phyloP scores from a whole-genome alignment of 2,888 invertebrate species.

The Apodemia hepburni region DNA sequence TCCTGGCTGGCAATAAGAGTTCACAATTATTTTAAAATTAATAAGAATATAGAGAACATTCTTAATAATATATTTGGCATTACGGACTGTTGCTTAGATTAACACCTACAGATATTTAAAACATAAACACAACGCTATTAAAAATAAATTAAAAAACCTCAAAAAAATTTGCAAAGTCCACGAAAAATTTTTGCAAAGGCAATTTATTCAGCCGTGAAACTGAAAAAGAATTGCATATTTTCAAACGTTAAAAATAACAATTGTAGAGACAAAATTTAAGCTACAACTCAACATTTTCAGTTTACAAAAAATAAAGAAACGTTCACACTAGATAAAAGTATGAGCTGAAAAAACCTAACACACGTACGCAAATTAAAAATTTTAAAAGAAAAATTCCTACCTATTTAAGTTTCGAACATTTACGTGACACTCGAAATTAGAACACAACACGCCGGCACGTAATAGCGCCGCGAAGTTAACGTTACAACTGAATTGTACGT shows the following conservation, averaged over 20 bases:
- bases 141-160: too few species aligned
- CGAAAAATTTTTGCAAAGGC: too few species aligned
- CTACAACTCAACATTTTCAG: neutral
- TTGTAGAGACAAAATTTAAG: neutral
- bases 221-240: neutral
- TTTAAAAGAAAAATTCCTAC: slow-evolving; percentile 7
- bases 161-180: too few species aligned
- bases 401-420: slow-evolving; percentile 13
- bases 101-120: too few species aligned
- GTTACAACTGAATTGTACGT: slow-evolving; percentile 15
- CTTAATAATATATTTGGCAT: too few species aligned
- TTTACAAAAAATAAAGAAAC: neutral
- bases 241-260: neutral
- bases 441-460: slow-evolving; percentile 13
- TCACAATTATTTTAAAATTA: too few species aligned
- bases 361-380: neutral
- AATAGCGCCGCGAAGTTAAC: slow-evolving; percentile 17
- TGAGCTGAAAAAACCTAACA: neutral
- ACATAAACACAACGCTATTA: too few species aligned
- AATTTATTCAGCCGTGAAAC: too few species aligned
- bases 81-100: too few species aligned
- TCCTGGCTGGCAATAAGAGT: too few species aligned
- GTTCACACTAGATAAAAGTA: neutral
- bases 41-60: too few species aligned
- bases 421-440: slow-evolving; percentile 14